Evolutionary conservation across 2,888 invertebrate species (phyloP), one percentile per base, ranked within the genome.

Genomic region (Phrixothrix hirtus): DNA sequence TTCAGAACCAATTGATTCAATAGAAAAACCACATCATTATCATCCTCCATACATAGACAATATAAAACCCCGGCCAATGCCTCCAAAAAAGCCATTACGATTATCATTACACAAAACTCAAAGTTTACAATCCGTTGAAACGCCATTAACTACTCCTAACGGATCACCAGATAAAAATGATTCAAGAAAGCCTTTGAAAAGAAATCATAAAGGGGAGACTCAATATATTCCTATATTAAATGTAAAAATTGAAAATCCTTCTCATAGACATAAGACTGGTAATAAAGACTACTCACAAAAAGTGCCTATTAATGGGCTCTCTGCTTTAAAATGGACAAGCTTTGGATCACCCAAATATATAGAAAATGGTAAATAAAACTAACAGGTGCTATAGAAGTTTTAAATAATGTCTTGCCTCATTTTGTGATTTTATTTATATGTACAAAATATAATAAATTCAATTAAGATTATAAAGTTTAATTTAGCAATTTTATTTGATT

Each of bases 21-120:
- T 71, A 44, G 79, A 78, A 63, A 74, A 78, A 55, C 75, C 77
- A 3, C 77, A 77, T 1, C 77, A 77, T 1, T 60, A 69, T 31
- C 66, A 62, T 13, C 57, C 61, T 25, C 62, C 64, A 49, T 65
- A 66, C 26, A 41, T 53, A 2, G 70, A 77, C 5, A 81, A 81
- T 39, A 70, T 68, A 5, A 82, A 81, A 55, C 78, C 82, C 1
- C 78, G 88, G 44, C 91, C 92, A 0, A 85, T 87, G 9, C 92
- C 92, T 2, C 93, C 92, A 12, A 88, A 92, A 65, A 93, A 93
- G 69, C 93, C 92, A 0, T 74, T 92, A 37, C 80, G 92, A 6
- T 76, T 93, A 29, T 92, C 92, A 0, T 75, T 93, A 38, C 92
- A 92, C 69, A 84, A 91, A 63, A 89, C 92, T 0, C 85, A 88